phyloP scores from a whole-genome alignment of 2,113 vertebrate genomes.

The Leucoraja erinaceus region DNA sequence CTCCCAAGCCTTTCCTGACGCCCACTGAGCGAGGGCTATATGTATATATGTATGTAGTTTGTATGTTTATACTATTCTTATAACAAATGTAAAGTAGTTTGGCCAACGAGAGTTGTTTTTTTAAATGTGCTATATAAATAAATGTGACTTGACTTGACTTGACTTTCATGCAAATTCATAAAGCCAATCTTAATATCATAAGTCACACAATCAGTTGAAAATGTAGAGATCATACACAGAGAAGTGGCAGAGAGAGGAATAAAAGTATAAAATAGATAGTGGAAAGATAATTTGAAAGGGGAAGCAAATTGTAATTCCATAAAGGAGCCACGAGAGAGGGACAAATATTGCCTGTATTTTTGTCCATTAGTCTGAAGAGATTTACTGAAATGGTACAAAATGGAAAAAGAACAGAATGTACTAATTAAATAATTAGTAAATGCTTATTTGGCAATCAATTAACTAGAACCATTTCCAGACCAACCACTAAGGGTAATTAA shows the following conservation, averaged over 20 bases:
- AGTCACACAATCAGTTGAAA: background rate
- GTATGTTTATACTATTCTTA: too few relatives aligned
- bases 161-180: background rate
- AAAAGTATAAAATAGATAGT: background rate
- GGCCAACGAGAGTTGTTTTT: too few relatives aligned
- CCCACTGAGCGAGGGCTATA: too few relatives aligned
- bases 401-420: background rate
- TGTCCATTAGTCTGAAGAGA: background rate
- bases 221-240: background rate
- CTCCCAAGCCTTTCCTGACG: too few relatives aligned
- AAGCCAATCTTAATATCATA: background rate
- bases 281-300: background rate
- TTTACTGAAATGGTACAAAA: background rate
- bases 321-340: background rate
- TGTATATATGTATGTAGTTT: too few relatives aligned
- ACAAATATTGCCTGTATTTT: background rate
- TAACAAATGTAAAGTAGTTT: too few relatives aligned
- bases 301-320: background rate
- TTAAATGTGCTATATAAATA: too few relatives aligned
- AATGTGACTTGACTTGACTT: too few relatives aligned
- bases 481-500: background rate
- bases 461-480: constrained; percentile 14
- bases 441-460: background rate
- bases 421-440: background rate
- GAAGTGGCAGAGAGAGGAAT: background rate